A percentile compares a stretch with the other conserved stretches of the same genome.
Conservation (phyloP, 1,140 invertebrate genomes). For the Trinorchestia longiramus region DNA sequence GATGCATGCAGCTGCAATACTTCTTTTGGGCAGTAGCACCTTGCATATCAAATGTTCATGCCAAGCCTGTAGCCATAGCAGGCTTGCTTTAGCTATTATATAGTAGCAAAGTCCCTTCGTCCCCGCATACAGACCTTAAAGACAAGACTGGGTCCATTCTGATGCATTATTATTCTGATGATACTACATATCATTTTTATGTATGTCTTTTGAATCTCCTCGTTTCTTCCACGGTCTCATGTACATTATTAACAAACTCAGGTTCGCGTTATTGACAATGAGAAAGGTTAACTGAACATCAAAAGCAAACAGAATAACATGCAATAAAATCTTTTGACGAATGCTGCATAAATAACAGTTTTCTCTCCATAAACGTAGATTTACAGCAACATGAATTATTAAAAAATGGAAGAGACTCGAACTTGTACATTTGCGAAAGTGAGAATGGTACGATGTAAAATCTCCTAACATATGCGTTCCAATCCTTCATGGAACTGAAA, state of each 20-base stretch:
- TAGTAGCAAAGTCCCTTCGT: too few species aligned
- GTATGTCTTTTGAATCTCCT: not conserved
- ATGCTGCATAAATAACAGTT: not conserved
- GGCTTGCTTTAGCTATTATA: not conserved
- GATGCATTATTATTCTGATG: not conserved
- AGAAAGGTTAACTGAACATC: not conserved
- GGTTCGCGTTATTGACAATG: not conserved
- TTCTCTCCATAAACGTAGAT: not conserved
- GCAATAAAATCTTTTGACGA: not conserved
- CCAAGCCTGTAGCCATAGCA: not conserved
- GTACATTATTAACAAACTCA: not conserved
- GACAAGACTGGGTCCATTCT: not conserved
- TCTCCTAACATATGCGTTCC: not conserved
- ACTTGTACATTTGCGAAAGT: not conserved
- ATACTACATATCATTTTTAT: not conserved
- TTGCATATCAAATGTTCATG: too few species aligned
- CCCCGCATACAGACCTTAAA: not conserved
- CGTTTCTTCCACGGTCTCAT: not conserved
- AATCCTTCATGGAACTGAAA: not conserved
- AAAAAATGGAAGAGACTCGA: not conserved
- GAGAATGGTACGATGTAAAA: not conserved
- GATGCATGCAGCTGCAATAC: too few species aligned
- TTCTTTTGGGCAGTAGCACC: too few species aligned
- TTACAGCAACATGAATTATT: not conserved
- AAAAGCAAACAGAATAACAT: not conserved